Evolutionary conservation across 2,113 vertebrate genomes (phyloP).

Genomic region (Grammomys dolichurus): DNA sequence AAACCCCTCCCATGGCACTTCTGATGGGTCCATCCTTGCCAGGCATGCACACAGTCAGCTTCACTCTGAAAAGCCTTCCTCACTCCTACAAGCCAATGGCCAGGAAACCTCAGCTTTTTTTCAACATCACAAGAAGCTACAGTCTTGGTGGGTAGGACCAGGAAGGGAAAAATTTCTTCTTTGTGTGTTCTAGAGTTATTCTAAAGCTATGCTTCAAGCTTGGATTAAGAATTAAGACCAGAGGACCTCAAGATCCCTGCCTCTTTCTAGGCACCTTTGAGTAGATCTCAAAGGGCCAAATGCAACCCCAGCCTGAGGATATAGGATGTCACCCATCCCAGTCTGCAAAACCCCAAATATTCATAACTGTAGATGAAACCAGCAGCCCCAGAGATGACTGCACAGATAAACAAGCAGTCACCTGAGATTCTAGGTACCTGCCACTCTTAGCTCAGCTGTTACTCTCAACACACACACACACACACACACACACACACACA

Average conservation of each 20-base stretch:
- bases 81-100: not conserved
- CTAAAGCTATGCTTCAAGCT: not conserved
- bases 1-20: not conserved
- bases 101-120: not conserved
- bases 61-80: not conserved
- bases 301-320: not conserved
- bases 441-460: not conserved
- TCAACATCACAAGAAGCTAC: not conserved
- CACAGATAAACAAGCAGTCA: not conserved
- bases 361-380: not conserved
- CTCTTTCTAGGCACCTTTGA: not conserved
- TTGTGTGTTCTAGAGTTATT: slow-evolving; percentile 24
- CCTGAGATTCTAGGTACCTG: not conserved
- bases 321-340: not conserved
- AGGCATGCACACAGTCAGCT: not conserved
- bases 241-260: not conserved
- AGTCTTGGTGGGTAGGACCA: not conserved
- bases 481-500: no score
- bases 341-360: not conserved
- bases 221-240: not conserved
- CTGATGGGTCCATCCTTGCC: not conserved
- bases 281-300: not conserved
- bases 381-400: not conserved
- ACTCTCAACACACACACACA: not conserved
- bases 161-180: not conserved